Conservation (phyloP, 64 coral and sea anemone species). For the Montipora capricornis region DNA sequence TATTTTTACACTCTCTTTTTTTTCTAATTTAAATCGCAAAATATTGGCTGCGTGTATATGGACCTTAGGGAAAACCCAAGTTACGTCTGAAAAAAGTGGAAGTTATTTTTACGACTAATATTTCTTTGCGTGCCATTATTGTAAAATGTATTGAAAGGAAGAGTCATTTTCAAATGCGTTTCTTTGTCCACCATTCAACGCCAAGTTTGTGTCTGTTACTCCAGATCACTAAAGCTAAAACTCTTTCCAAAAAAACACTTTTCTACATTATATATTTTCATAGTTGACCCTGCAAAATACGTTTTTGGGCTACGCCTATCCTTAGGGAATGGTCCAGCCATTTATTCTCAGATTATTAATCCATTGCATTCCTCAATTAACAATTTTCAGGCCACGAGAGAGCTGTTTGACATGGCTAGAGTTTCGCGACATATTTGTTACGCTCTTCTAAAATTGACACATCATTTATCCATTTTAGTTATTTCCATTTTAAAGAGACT, state of each 20-base stretch:
- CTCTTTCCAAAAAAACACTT: neutral
- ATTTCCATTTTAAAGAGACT: too few species aligned
- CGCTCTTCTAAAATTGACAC: neutral
- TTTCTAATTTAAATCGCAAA: neutral
- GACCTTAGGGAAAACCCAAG: slow-evolving; percentile 9
- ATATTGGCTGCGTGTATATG: neutral
- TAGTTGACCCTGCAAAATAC: neutral
- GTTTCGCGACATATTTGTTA: neutral
- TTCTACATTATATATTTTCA: too few species aligned
- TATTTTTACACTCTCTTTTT: neutral
- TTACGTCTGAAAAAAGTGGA: neutral
- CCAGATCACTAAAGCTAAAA: neutral
- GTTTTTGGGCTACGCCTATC: neutral
- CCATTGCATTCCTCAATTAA: neutral
- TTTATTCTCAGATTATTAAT: neutral
- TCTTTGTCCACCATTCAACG: too few species aligned
- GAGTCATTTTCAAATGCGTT: too few species aligned
- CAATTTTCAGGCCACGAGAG: neutral
- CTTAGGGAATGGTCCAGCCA: neutral
- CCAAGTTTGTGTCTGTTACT: too few species aligned
- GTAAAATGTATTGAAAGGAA: too few species aligned
- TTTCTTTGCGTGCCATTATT: too few species aligned
- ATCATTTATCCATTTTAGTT: neutral
- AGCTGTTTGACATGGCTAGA: slow-evolving; percentile 15
- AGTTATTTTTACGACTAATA: too few species aligned